phyloP scores from a whole-genome alignment of 2,888 invertebrate species.

The Heteromyza rotundicornis region DNA sequence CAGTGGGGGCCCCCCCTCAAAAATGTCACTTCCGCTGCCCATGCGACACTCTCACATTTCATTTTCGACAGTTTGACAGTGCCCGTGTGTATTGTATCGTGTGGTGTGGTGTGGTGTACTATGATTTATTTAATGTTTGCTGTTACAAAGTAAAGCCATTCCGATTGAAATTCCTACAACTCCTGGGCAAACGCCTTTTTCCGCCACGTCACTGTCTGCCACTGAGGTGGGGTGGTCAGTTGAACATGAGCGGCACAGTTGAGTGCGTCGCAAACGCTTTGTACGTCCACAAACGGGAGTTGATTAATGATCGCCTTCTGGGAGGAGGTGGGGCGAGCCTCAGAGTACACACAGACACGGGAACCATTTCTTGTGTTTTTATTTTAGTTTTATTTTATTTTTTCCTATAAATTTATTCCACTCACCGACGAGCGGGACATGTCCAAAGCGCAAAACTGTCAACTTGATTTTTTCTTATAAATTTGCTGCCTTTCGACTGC shows the following conservation, averaged over 20 bases:
- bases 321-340: too few species aligned
- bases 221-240: not conserved
- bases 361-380: conserved; percentile 14
- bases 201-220: not conserved
- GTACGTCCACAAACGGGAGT: conserved; percentile 3
- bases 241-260: conserved; percentile 6
- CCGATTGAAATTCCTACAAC: too few species aligned
- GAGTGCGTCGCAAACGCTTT: not conserved
- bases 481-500: not conserved
- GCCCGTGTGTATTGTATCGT: conserved; percentile 1
- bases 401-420: not conserved
- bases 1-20: not conserved
- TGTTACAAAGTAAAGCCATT: too few species aligned
- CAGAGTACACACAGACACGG: not conserved
- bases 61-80: conserved; percentile 1
- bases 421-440: conserved; percentile 13
- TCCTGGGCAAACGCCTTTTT: too few species aligned
- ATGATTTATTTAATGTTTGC: conserved; percentile 19
- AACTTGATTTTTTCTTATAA: conserved; percentile 17
- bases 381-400: not conserved
- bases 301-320: conserved; percentile 17
- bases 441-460: conserved; percentile 20
- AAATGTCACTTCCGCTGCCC: too few species aligned
- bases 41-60: not conserved
- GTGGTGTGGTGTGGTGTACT: conserved; percentile 19